Percentiles rank a stretch among this genome's conserved stretches.
These are phyloP conservation scores for Thaumetopoea pityocampa DNA, from an alignment of 1,140 invertebrate species.

Conservation along the genomic window DNA sequence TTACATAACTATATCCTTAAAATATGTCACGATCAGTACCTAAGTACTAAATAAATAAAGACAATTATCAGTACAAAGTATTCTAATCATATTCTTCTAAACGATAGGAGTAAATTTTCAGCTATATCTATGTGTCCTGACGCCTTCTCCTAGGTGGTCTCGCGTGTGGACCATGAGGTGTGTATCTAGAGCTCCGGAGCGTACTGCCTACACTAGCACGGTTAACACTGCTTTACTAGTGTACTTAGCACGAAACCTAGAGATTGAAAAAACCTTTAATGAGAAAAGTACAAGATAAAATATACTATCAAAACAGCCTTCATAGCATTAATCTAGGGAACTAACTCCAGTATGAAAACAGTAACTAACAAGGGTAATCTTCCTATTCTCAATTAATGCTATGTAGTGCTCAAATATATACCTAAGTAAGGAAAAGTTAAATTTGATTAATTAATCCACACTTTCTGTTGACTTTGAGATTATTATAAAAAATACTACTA, in stretches of 20 bases:
- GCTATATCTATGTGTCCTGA: conserved; percentile 68
- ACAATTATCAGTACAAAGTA: conserved; percentile 68
- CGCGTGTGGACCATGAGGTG: conserved; percentile 63
- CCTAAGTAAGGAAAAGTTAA: conserved; percentile 9
- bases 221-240: conserved; percentile 73
- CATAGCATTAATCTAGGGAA: conserved; percentile 65
- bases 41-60: conserved; percentile 73
- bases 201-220: conserved; percentile 74
- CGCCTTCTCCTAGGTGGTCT: conserved; percentile 70
- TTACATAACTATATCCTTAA: conserved; percentile 60
- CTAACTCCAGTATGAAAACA: conserved; percentile 32
- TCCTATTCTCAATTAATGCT: conserved; percentile 64
- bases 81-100: conserved; percentile 60
- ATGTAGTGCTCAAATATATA: conserved; percentile 43
- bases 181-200: conserved; percentile 73
- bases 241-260: conserved; percentile 76
- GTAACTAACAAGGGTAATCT: conserved; percentile 18
- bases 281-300: conserved; percentile 49
- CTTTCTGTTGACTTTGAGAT: conserved; percentile 10
- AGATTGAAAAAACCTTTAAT: conserved; percentile 73
- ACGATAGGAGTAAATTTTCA: conserved; percentile 45
- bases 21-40: conserved; percentile 68
- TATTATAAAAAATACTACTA: conserved; percentile 4
- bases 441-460: conserved; percentile 12
- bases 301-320: conserved; percentile 46